Evolutionary conservation across 2,113 vertebrate species (phyloP).

Genomic region (Litocranius walleri): DNA sequence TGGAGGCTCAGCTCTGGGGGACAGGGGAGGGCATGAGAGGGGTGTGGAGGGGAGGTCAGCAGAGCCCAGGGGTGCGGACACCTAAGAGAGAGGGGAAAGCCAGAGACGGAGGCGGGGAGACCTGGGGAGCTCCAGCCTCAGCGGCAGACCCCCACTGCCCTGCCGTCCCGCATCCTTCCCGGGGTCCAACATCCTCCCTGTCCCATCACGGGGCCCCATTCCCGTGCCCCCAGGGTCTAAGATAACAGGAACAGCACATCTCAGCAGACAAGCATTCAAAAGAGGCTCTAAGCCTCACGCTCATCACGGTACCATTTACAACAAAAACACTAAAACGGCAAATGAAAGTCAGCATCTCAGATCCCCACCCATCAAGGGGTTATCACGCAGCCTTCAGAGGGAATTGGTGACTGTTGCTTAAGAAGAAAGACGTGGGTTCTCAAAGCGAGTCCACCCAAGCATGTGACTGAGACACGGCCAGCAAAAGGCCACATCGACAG

Average conservation of each 20-base stretch:
- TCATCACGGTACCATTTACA: background rate
- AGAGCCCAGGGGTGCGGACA: background rate
- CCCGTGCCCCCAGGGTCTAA: background rate
- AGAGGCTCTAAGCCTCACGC: background rate
- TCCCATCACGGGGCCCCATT: background rate
- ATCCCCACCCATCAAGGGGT: fast-evolving
- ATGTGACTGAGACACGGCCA: background rate
- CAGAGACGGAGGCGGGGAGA: background rate
- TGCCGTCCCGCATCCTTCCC: background rate
- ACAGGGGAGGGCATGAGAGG: background rate
- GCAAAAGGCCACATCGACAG: background rate
- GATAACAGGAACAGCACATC: background rate
- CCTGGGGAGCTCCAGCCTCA: background rate
- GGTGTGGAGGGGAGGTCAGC: background rate
- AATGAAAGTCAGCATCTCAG: too few species aligned
- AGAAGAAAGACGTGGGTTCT: background rate
- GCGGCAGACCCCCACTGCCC: background rate
- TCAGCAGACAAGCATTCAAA: background rate
- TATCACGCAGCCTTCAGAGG: background rate
- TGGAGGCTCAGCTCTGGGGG: background rate
- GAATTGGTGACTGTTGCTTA: fast-evolving
- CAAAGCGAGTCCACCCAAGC: background rate
- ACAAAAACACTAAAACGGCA: fast-evolving
- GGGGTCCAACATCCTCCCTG: background rate
- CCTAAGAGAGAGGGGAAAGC: background rate